Conservation (phyloP, 2,888 invertebrate genomes). For the Epiblema foenella region DNA sequence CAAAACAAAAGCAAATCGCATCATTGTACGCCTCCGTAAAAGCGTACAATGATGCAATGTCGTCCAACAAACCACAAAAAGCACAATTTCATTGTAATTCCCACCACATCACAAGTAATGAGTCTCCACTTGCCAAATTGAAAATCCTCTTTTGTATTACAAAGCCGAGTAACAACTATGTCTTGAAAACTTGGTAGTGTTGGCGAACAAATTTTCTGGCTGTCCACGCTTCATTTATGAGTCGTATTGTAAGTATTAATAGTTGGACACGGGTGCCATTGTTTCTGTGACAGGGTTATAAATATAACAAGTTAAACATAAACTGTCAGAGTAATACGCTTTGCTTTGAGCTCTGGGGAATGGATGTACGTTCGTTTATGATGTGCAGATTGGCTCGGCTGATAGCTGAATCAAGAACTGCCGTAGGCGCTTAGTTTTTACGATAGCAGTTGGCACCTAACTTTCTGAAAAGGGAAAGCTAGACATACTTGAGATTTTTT, state of each 20-base stretch:
- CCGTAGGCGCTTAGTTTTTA: background rate
- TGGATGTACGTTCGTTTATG: background rate
- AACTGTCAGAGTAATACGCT: background rate
- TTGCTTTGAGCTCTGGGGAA: background rate
- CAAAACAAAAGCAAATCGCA: constrained; percentile 27
- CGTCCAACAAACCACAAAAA: constrained; percentile 19
- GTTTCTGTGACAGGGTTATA: constrained; percentile 30
- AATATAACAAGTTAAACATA: constrained; percentile 21
- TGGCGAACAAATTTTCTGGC: constrained; percentile 15
- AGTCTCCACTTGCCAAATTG: background rate
- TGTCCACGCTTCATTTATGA: constrained; percentile 18
- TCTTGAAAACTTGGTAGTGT: background rate
- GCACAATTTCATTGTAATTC: constrained; percentile 14
- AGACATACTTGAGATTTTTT: too few species aligned
- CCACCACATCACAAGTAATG: constrained; percentile 15
- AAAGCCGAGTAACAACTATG: background rate
- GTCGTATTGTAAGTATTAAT: constrained; percentile 42
- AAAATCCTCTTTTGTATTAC: background rate
- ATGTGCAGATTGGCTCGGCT: too few species aligned
- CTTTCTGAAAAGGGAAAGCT: too few species aligned
- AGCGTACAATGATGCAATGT: constrained; percentile 12
- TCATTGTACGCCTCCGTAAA: background rate
- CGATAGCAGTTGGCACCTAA: too few species aligned
- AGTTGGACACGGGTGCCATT: constrained; percentile 40
- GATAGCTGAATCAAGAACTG: too few species aligned